A percentile compares a stretch with the other conserved stretches of the same genome.
Conservation (phyloP, 35 echinoderm and acorn worm species). For the Ptychodera flava region DNA sequence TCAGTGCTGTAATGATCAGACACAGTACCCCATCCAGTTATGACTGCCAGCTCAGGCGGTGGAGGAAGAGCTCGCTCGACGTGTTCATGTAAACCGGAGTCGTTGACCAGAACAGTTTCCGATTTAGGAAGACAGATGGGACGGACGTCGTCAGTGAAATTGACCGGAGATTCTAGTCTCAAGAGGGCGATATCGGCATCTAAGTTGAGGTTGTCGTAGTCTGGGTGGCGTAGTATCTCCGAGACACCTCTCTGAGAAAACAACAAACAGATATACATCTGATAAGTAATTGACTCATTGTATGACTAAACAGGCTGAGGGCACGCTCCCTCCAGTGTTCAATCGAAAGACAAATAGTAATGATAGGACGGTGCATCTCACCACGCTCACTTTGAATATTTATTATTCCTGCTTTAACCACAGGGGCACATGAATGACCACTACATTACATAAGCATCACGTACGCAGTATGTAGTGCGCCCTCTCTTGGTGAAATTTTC, state of each 20-base stretch:
- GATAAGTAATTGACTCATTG: too few species aligned
- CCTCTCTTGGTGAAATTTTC: too few species aligned
- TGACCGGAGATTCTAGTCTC: slow-evolving; percentile 11
- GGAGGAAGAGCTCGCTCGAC: not conserved
- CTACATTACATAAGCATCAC: too few species aligned
- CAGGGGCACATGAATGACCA: too few species aligned
- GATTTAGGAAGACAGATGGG: slow-evolving; percentile 40
- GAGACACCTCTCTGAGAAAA: not conserved
- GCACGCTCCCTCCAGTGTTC: too few species aligned
- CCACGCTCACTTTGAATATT: too few species aligned
- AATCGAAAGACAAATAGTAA: too few species aligned
- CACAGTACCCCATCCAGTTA: slow-evolving; percentile 25
- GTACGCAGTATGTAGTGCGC: too few species aligned
- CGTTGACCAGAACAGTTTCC: not conserved
- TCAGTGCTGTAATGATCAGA: not conserved
- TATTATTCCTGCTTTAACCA: too few species aligned
- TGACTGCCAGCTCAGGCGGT: not conserved
- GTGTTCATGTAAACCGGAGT: not conserved
- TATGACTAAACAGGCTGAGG: too few species aligned
- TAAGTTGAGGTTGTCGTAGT: slow-evolving; percentile 11
- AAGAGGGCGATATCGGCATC: slow-evolving; percentile 37
- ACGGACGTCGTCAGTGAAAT: slow-evolving; percentile 22
- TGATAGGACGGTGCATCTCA: too few species aligned
- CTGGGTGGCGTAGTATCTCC: slow-evolving; percentile 17
- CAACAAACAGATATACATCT: not conserved